Conservation (phyloP, 2,113 vertebrate species). For the Chloropsis hardwickii region DNA sequence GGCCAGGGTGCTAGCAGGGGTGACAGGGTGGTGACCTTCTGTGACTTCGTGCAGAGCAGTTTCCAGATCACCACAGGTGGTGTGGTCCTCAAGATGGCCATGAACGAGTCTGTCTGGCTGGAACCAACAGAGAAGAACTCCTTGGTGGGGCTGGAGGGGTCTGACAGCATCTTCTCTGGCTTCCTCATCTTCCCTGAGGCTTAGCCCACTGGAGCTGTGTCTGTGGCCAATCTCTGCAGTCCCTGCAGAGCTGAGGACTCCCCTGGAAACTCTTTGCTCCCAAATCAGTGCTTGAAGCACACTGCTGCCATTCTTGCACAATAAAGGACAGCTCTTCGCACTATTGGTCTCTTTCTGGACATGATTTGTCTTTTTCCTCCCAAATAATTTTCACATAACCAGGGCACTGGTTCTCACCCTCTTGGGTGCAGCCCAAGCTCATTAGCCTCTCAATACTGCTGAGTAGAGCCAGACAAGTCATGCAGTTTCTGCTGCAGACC, state of each 20-base stretch:
- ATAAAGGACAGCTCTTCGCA: background rate
- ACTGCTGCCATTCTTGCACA: background rate
- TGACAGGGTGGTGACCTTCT: constrained; percentile 70
- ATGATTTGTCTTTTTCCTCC: background rate
- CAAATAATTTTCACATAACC: background rate
- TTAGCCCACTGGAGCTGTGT: background rate
- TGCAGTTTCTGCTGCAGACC: background rate
- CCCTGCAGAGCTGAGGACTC: background rate
- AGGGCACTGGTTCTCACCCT: accelerated
- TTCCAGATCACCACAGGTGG: constrained; percentile 77
- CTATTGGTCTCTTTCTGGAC: background rate
- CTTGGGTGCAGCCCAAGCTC: background rate
- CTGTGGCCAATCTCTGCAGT: background rate
- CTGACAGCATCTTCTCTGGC: constrained; percentile 80
- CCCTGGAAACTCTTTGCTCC: background rate
- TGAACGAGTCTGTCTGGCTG: constrained; percentile 63
- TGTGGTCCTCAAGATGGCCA: constrained; percentile 69
- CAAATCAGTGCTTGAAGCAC: background rate
- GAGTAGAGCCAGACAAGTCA: background rate
- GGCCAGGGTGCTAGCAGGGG: background rate
- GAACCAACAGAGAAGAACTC: constrained; percentile 66
- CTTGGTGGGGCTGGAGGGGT: constrained; percentile 67
- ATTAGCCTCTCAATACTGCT: background rate
- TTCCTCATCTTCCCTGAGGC: constrained; percentile 76
- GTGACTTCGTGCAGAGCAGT: constrained; percentile 58